Percentiles rank a stretch among this genome's conserved stretches.
phyloP scores from a whole-genome alignment of 2,888 invertebrate genomes.

The Odontocerum albicorne region DNA sequence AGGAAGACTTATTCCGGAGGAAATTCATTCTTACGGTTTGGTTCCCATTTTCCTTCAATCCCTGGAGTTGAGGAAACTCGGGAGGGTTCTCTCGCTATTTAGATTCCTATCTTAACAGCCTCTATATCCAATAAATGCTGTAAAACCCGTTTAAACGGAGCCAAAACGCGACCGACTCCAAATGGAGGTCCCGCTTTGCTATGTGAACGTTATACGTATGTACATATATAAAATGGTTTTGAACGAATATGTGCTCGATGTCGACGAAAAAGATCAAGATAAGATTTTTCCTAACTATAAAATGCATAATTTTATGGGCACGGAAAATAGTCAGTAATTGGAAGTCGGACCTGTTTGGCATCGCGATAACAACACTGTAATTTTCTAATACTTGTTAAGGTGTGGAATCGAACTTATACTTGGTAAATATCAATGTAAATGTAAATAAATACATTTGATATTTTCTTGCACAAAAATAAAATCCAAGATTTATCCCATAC shows the following conservation, averaged over 20 bases:
- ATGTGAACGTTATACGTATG: neutral
- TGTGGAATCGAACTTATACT: no score
- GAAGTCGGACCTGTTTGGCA: no score
- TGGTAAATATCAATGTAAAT: no score
- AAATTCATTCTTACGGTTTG: slow-evolving; percentile 33
- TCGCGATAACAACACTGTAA: no score
- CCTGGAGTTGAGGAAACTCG: slow-evolving; percentile 15
- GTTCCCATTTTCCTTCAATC: slow-evolving; percentile 13
- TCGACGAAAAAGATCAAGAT: slow-evolving; percentile 3
- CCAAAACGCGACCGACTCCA: slow-evolving; percentile 25
- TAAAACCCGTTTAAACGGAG: slow-evolving; percentile 26
- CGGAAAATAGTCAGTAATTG: neutral
- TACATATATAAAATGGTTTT: slow-evolving; percentile 14
- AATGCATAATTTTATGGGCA: slow-evolving; percentile 11
- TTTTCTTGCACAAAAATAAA: no score
- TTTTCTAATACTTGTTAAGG: no score
- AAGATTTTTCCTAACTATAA: slow-evolving; percentile 10
- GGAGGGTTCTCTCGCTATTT: slow-evolving; percentile 29
- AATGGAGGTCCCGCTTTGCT: slow-evolving; percentile 1
- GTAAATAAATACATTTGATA: no score
- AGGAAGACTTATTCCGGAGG: slow-evolving; percentile 25
- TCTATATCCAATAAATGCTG: slow-evolving; percentile 35
- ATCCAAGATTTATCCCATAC: no score
- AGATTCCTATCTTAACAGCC: slow-evolving; percentile 35
- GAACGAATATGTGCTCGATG: slow-evolving; percentile 13